Evolutionary conservation across 1,140 invertebrate species (phyloP), one percentile per base, ranked within the genome.

Genomic region (Leptopilina clavipes): DNA sequence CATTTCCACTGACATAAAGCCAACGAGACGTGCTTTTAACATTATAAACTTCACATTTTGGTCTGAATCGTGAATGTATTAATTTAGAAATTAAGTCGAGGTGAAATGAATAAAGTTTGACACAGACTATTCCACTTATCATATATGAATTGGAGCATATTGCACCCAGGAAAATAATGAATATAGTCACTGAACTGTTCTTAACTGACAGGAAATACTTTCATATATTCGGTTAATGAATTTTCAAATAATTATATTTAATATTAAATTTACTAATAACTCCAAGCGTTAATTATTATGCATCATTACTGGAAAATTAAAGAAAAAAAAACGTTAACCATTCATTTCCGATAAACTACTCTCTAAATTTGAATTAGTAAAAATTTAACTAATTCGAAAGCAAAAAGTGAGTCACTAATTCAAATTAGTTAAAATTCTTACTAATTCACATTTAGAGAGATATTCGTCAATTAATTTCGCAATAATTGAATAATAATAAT

Each of bases 71-170:
- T 65, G 8, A 56, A n/a, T 56, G 11, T 1, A 65, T 65, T n/a
- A 65, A 31, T 65, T 65, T 65, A 25, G 40, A 71, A 75, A 75
- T 75, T 25, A 70, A 70, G 18, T 52, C 74, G 59, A 75, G 44
- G 44, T 70, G 65, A 70, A 70, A 75, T 75, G 17, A 25, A 70
- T 75, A 14, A 12, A 65, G 22, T 37, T 65, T n/a, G 25, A n/a
- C 59, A 65, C 9, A 65, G 8, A 31, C 48, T n/a, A 52, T 52
- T n/a, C 48, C 48, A 52, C 56, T 59, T 22, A 59, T 14, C 22
- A 40, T 40, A 40, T 40, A 18, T 59, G 5, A 37, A 31, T 65
- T 65, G 22, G 22, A 37, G 12, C 5, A 40, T 40, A 19, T 31
- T 37, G 0, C 22, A 3, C 11, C 22, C 59, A 8, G 59, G 19